Base-by-base conservation (phyloP, 2,888 invertebrate genomes). In the Limnephilus marmoratus region DNA sequence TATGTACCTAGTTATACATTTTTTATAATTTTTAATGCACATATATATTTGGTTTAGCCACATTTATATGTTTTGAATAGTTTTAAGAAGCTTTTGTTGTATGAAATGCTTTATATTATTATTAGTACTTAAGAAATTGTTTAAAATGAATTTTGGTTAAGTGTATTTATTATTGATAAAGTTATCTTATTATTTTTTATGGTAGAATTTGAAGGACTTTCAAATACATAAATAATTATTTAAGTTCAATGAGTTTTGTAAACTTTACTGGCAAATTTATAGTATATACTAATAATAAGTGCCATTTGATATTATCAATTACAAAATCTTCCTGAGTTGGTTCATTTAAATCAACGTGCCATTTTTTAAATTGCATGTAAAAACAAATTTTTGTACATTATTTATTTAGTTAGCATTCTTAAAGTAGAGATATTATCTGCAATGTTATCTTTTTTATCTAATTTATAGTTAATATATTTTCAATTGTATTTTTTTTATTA, bases 381-480 rank as follows among this genome's bases (percentile, higher is more conserved):
- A 87, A 87, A 37, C 29, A 37, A 34, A 89, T 81, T 11, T 45
- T 41, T 87, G 29, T 45, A 37, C 24, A 80, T 88, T 80, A 81
- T 80, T 89, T 81, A 89, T 87, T 85, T 41, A 53, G n/a, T 85
- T 85, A 68, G 68, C 13, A 29, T 85, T 81, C 31, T 90, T 37
- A n/a, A 68, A 53, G 34, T 34, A 68, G 12, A 37, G 81, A 29
- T 81, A 83, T 24, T n/a, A n/a, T 68, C n/a, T n/a, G 24, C 24
- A 68, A 45, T 91, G 83, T 91, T 41, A 85, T 81, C 41, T 81
- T 91, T 45, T 87, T 81, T 90, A 83, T 90, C 80, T 90, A 90
- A 53, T 85, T 85, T 90, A 85, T 85, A 85, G 18, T 68, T 31
- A 18, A 83, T 83, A 29, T 29, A 29, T 29, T 91, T 81, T 85